phyloP scores from a whole-genome alignment of 2,888 invertebrate species.

The Eupeodes latifasciatus region DNA sequence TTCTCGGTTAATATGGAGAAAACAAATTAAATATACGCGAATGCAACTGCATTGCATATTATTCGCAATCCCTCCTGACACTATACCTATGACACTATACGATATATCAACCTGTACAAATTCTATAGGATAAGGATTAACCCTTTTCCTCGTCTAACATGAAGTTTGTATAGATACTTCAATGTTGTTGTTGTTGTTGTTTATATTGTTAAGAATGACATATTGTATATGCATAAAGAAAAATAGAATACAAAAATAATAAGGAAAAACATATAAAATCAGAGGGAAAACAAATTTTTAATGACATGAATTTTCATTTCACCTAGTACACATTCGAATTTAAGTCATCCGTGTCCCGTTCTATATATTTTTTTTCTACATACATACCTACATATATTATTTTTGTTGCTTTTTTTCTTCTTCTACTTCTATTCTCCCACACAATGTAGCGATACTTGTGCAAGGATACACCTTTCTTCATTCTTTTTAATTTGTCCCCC shows the following conservation, averaged over 20 bases:
- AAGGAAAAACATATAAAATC: constrained; percentile 35
- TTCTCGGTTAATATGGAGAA: constrained; percentile 45
- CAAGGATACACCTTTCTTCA: constrained; percentile 61
- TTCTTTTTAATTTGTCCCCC: constrained; percentile 38
- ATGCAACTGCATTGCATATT: constrained; percentile 15
- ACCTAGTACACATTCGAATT: constrained; percentile 76
- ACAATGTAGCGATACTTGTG: constrained; percentile 60
- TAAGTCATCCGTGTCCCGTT: constrained; percentile 70
- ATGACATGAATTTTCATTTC: constrained; percentile 76
- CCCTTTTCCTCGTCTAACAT: not conserved
- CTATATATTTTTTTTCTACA: constrained; percentile 36
- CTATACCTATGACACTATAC: not conserved
- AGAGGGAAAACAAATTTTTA: constrained; percentile 71
- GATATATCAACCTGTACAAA: no score
- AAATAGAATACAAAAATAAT: not conserved
- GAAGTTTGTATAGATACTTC: constrained; percentile 46
- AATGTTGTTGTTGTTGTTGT: constrained; percentile 17
- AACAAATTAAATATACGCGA: constrained; percentile 61
- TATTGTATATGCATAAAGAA: constrained; percentile 47
- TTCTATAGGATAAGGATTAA: no score
- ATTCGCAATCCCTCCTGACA: constrained; percentile 12
- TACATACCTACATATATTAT: no score
- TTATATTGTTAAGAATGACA: constrained; percentile 43
- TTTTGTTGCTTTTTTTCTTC: not conserved
- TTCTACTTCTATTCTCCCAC: not conserved